Percentiles rank a stretch among this genome's conserved stretches.
phyloP scores from a whole-genome alignment of 2,888 invertebrate genomes.

The Stenodema calcarata region DNA sequence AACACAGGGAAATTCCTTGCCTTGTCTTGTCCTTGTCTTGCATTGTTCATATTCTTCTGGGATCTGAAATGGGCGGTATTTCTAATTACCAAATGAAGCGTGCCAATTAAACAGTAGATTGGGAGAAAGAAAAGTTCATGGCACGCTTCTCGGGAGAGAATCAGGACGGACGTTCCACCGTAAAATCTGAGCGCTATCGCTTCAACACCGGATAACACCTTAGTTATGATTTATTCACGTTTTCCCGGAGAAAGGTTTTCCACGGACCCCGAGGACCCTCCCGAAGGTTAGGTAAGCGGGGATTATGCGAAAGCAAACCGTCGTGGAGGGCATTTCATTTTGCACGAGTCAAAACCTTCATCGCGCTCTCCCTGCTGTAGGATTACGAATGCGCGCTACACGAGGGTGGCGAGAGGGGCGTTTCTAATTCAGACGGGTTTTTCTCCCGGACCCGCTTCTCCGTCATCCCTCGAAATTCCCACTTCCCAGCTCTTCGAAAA shows the following conservation, averaged over 20 bases:
- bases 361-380: background rate
- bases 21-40: too few relatives aligned
- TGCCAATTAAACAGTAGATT: too few relatives aligned
- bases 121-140: too few relatives aligned
- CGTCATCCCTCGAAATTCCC: background rate
- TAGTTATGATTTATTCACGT: constrained; percentile 25
- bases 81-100: too few relatives aligned
- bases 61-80: too few relatives aligned
- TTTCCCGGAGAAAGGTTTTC: background rate
- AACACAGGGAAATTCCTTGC: too few relatives aligned
- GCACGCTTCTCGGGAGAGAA: background rate
- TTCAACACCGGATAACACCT: constrained; percentile 26
- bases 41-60: too few relatives aligned
- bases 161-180: background rate
- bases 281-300: constrained; percentile 18
- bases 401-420: background rate
- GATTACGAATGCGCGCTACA: background rate
- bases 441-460: background rate
- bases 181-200: background rate
- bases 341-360: background rate
- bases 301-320: background rate
- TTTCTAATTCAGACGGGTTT: background rate
- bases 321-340: constrained; percentile 21
- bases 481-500: background rate
- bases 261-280: background rate